These are phyloP conservation scores for Glandiceps talaboti DNA, from an alignment of 53 echinoderm and acorn worm genomes.

Conservation along the genomic window DNA sequence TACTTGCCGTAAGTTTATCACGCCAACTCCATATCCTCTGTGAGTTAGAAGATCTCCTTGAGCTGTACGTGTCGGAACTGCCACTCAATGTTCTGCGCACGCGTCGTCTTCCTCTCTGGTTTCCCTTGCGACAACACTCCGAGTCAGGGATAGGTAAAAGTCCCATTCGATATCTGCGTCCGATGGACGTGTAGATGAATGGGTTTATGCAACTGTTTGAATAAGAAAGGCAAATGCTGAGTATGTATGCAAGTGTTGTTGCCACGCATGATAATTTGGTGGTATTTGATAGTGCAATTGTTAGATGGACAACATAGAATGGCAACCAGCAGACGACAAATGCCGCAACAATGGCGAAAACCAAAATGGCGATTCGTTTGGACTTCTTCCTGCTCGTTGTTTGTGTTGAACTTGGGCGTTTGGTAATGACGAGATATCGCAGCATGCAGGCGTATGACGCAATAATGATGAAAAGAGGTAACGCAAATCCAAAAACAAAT, in stretches of 20 bases:
- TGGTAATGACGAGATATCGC: not conserved
- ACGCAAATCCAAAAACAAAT: conserved; percentile 61
- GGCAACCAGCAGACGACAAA: conserved; percentile 81
- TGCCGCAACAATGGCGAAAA: conserved; percentile 83
- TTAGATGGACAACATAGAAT: conserved; percentile 73
- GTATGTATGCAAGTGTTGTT: conserved; percentile 28
- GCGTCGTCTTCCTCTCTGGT: not conserved
- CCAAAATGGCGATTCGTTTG: conserved; percentile 62
- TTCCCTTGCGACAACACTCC: not conserved
- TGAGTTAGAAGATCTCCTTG: not conserved
- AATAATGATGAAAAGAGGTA: conserved; percentile 66
- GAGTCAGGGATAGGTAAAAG: conserved; percentile 11
- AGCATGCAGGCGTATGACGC: not conserved
- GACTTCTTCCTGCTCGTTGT: not conserved
- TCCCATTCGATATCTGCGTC: conserved; percentile 81
- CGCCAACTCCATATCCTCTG: not conserved
- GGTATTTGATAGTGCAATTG: conserved; percentile 11
- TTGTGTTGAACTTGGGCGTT: not conserved
- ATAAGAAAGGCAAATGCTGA: conserved; percentile 82
- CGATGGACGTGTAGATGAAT: conserved; percentile 81
- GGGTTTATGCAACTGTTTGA: conserved; percentile 91
- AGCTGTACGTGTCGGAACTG: not conserved
- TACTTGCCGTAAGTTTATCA: not conserved
- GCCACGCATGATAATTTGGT: not conserved
- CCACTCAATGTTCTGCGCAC: not conserved